phyloP scores from a whole-genome alignment of 2,113 vertebrate species.

The Petaurus breviceps region DNA sequence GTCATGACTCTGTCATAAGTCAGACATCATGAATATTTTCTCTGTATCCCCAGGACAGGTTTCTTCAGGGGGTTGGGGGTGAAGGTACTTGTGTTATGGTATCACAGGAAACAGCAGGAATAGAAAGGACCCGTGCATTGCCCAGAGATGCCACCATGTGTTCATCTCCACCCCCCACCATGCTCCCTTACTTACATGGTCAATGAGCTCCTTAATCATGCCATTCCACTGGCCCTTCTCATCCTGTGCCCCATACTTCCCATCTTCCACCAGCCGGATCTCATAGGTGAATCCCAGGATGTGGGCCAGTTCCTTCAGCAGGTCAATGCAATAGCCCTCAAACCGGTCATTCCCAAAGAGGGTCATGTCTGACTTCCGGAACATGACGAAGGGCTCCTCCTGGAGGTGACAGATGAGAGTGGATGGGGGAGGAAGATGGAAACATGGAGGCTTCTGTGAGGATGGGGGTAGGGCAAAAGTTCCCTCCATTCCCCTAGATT shows the following conservation, averaged over 20 bases:
- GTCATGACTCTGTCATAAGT: not conserved
- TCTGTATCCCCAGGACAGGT: not conserved
- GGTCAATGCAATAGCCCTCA: conserved; percentile 98
- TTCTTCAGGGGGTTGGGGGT: not conserved
- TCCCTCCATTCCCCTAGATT: not conserved
- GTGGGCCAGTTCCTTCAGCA: conserved; percentile 94
- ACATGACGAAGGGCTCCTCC: conserved; percentile 99
- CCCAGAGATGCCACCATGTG: not conserved
- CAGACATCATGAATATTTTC: not conserved
- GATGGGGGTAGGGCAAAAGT: not conserved
- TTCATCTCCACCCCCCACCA: not conserved
- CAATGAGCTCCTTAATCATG: conserved; percentile 97
- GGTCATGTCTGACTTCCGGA: conserved; percentile 96
- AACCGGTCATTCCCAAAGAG: conserved; percentile 97
- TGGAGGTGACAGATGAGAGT: conserved; percentile 74
- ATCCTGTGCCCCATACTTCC: conserved; percentile 96
- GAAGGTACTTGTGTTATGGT: not conserved
- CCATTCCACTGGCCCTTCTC: conserved; percentile 99
- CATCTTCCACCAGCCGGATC: conserved; percentile 95
- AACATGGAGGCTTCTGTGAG: not conserved
- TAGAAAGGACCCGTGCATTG: not conserved
- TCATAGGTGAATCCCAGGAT: conserved; percentile 97
- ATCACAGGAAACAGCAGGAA: not conserved
- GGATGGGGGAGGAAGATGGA: not conserved
- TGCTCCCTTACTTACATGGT: conserved; percentile 92